These are phyloP conservation scores for Parazoanthus atlanticus DNA, from an alignment of 92 coral and sea anemone species.

Conservation along the genomic window DNA sequence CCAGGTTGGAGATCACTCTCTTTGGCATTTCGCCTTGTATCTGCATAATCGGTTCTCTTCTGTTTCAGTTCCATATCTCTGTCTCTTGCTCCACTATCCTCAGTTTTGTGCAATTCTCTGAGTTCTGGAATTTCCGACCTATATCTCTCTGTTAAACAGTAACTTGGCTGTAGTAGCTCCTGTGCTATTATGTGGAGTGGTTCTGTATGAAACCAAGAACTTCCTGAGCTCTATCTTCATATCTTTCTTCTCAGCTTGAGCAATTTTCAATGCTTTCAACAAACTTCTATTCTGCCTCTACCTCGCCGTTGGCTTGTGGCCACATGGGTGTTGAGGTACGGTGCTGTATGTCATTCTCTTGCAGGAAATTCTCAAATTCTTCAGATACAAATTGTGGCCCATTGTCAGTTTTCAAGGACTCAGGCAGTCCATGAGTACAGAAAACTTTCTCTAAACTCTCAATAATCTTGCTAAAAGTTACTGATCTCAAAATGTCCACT, in stretches of 20 bases:
- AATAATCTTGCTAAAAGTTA: slow-evolving; percentile 7
- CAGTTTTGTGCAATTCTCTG: background rate
- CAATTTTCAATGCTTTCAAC: no score
- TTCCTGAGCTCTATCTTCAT: background rate
- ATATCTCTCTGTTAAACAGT: slow-evolving; percentile 40
- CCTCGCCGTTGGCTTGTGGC: background rate
- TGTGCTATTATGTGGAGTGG: background rate
- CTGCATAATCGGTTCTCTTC: no score
- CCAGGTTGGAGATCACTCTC: no score
- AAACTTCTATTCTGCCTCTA: no score
- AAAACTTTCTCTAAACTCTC: no score
- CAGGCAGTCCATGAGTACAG: no score
- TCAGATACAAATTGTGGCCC: no score
- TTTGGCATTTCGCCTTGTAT: no score
- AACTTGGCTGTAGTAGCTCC: slow-evolving; percentile 13
- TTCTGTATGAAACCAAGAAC: background rate
- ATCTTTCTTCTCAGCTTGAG: background rate
- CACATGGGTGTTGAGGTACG: no score
- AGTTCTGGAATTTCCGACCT: slow-evolving; percentile 24
- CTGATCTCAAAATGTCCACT: no score
- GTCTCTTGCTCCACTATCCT: slow-evolving; percentile 26
- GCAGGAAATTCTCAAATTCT: background rate
- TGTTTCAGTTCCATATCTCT: background rate
- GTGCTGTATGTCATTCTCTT: slow-evolving; percentile 16
- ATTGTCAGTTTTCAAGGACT: no score